Conservation (phyloP, 2,113 vertebrate species). For the Sterna hirundo region DNA sequence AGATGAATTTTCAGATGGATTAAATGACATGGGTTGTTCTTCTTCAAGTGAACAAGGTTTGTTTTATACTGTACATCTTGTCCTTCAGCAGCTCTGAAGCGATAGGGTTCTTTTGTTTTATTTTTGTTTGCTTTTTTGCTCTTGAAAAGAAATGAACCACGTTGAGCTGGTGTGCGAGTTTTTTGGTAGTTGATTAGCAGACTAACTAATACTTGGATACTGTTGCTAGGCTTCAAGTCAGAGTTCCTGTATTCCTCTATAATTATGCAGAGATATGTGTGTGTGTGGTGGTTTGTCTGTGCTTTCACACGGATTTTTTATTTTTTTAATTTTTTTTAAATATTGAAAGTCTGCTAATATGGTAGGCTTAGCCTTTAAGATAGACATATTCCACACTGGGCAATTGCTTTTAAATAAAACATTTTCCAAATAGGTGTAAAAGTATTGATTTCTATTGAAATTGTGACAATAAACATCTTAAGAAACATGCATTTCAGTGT, state of each 20-base stretch:
- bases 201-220: constrained; percentile 76
- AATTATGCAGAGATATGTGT: constrained; percentile 65
- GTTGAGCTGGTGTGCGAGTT: constrained; percentile 59
- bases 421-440: background rate
- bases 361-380: constrained; percentile 4
- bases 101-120: constrained; percentile 6
- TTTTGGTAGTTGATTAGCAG: constrained; percentile 70
- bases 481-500: background rate
- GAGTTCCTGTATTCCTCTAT: constrained; percentile 68
- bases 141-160: constrained; percentile 21
- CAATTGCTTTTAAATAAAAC: constrained; percentile 11
- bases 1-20: constrained; percentile 71
- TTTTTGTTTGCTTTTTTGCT: background rate
- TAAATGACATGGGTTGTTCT: constrained; percentile 85
- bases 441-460: background rate
- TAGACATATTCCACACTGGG: background rate
- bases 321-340: background rate
- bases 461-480: background rate
- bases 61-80: constrained; percentile 67
- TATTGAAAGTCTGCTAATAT: background rate
- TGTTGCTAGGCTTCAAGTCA: constrained; percentile 80
- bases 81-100: constrained; percentile 37
- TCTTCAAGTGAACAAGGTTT: constrained; percentile 85
- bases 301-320: constrained; percentile 57
- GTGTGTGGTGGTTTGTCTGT: constrained; percentile 52